Base-by-base conservation (phyloP, 2,888 invertebrate species). In the Agrotis puta region DNA sequence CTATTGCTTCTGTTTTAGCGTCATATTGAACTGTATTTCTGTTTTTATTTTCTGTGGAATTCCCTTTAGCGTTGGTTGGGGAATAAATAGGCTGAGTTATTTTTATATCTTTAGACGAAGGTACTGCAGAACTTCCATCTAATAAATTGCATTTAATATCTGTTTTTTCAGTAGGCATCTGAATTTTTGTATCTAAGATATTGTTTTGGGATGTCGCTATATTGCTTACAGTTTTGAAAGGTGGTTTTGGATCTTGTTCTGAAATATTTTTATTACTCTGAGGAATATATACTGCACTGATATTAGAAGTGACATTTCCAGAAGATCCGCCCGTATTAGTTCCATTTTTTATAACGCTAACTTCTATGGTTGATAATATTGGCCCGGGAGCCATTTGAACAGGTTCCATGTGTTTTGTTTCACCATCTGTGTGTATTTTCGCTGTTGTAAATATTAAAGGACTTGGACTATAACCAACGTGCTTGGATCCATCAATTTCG, bases 391-490 rank as follows among this genome's bases (percentile, higher is more conserved):
- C 94, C 50, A 94, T 88, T 83, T 94, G 94, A 64, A 94, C 86
- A 50, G 94, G 93, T 86, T 95, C 94, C 91, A 94, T 93, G 22
- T 91, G 85, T 79, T 91, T 93, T 33, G 88, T 87, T 89, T 93
- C 93, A 54, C 88, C 90, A 77, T 94, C 93, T 3, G 91, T 88
- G 65, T 95, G 95, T 82, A 95, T 96, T 91, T 95, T 96, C 11
- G 96, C 96, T n/a, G 95, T 95, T 24, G 95, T 96, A 81, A 96
- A 95, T 81, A 96, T 95, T 75, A 95, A 84, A 33, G 95, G 92
- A 81, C 91, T 92, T 24, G 93, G 88, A 74, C 70, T 92, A 71
- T 89, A 92, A 51, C 80, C 83, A 53, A 85, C 85, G 47, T 88
- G 82, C 74, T 92, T 94, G 75, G 85, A 87, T 62, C 86, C 88